Percentiles rank a stretch among this genome's conserved stretches.
These are phyloP conservation scores for Macropus fuliginosus DNA, from an alignment of 2,797 vertebrate species.

Conservation along the genomic window DNA sequence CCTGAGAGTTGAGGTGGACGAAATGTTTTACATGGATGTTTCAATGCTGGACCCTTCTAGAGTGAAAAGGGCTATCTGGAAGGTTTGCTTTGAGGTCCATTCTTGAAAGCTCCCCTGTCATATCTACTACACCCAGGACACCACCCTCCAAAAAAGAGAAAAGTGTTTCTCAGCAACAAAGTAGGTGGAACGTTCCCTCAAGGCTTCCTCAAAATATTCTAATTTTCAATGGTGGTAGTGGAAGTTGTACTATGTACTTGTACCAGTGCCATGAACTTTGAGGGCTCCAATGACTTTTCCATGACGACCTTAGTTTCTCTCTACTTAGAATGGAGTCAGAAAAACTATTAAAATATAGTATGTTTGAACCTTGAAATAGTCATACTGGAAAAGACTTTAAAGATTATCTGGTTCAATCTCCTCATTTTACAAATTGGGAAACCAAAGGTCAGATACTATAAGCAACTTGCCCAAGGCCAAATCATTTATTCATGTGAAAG, in stretches of 20 bases:
- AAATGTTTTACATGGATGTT: neutral
- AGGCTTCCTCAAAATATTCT: neutral
- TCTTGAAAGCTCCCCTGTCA: neutral
- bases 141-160: neutral
- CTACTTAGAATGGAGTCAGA: neutral
- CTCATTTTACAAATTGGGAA: neutral
- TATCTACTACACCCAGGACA: neutral
- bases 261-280: neutral
- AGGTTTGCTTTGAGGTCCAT: neutral
- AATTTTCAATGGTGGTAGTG: neutral
- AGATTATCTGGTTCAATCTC: neutral
- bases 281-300: neutral
- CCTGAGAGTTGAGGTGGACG: neutral
- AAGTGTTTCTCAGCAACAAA: neutral
- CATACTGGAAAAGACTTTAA: neutral
- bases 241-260: neutral
- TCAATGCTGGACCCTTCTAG: neutral
- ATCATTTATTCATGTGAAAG: neutral
- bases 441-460: neutral
- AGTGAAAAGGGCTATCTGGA: neutral
- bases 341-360: neutral
- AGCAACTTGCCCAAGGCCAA: neutral
- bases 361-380: neutral
- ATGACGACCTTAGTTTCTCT: neutral
- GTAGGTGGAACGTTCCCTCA: neutral